phyloP scores from a whole-genome alignment of 2,113 vertebrate species.

The Pagrus major region DNA sequence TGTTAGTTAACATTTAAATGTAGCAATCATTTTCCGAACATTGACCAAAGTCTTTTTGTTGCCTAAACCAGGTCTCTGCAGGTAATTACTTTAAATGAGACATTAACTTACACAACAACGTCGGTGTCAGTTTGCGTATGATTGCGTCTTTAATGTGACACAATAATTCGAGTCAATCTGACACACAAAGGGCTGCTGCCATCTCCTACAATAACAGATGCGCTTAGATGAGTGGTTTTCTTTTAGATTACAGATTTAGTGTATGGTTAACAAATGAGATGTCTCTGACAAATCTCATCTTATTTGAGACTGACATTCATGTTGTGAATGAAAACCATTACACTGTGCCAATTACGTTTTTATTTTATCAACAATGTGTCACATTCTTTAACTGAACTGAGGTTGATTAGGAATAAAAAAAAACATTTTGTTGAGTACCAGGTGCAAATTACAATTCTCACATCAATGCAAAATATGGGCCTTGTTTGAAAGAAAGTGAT shows the following conservation, averaged over 20 bases:
- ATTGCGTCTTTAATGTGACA: neutral
- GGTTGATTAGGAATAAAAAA: slow-evolving; percentile 2
- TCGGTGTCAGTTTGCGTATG: neutral
- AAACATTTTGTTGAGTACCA: too few relatives aligned
- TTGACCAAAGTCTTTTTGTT: slow-evolving; percentile 8
- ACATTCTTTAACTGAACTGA: neutral
- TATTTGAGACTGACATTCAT: neutral
- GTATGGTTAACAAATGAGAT: neutral
- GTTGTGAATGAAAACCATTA: neutral
- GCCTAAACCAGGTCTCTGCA: neutral
- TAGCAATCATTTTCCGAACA: slow-evolving; percentile 7
- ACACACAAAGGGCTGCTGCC: neutral
- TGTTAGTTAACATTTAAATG: slow-evolving; percentile 2
- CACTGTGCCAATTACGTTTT: neutral
- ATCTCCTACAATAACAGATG: neutral
- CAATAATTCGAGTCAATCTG: neutral
- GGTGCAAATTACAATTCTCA: slow-evolving; percentile 18
- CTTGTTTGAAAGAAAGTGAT: neutral
- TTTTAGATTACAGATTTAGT: neutral
- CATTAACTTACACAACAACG: neutral
- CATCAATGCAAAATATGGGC: slow-evolving; percentile 15
- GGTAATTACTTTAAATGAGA: neutral
- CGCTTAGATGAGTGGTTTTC: neutral
- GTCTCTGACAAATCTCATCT: neutral
- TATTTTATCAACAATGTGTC: slow-evolving; percentile 6